Percentiles rank a stretch among this genome's conserved stretches.
phyloP scores from a whole-genome alignment of 1,140 invertebrate genomes.

The Listronotus oregonensis region DNA sequence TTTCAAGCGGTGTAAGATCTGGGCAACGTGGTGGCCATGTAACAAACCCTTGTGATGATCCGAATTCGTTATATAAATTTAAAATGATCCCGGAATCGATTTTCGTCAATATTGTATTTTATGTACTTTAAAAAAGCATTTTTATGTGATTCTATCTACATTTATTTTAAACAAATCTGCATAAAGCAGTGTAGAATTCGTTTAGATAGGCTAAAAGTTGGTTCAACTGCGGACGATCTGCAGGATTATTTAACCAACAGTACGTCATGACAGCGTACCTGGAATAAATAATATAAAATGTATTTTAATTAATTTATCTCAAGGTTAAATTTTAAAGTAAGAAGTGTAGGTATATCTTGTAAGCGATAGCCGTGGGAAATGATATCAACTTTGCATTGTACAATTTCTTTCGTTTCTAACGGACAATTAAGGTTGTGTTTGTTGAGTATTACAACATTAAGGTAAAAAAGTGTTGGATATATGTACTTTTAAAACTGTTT shows the following conservation, averaged over 20 bases:
- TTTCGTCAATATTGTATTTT: no score
- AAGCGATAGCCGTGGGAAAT: slow-evolving; percentile 7
- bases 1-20: no score
- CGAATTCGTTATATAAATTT: no score
- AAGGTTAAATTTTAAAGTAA: slow-evolving; percentile 2
- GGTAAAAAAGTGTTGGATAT: background rate
- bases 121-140: no score
- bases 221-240: slow-evolving; percentile 85
- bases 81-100: no score
- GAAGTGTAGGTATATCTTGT: background rate
- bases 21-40: no score
- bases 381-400: background rate
- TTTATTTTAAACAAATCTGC: slow-evolving; percentile 34
- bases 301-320: slow-evolving; percentile 4
- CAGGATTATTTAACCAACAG: slow-evolving; percentile 87
- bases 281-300: slow-evolving; percentile 38
- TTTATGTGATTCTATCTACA: no score
- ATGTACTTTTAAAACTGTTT: no score
- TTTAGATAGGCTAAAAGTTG: slow-evolving; percentile 84
- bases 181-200: slow-evolving; percentile 66
- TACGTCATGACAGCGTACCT: slow-evolving; percentile 92
- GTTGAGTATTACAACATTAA: background rate
- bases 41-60: no score
- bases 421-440: background rate
- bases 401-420: slow-evolving; percentile 4